Conservation (phyloP, 2,797 vertebrate species). For the Ceyx erithaca region DNA sequence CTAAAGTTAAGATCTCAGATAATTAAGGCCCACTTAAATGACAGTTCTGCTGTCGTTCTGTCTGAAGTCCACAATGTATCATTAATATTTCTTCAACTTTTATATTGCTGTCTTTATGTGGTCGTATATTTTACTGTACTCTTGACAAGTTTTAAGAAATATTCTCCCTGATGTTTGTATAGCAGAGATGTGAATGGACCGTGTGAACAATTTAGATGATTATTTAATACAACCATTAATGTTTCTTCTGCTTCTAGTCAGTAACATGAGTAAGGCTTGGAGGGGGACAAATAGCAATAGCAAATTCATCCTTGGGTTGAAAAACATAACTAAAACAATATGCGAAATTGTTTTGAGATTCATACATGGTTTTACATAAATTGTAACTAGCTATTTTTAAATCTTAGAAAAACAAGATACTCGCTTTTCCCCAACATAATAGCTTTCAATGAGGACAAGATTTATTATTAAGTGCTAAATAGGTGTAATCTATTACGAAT, state of each 20-base stretch:
- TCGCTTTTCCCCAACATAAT: background rate
- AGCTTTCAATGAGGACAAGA: background rate
- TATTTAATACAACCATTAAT: background rate
- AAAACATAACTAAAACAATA: background rate
- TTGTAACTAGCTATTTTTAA: background rate
- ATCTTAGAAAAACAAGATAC: background rate
- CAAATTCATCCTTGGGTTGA: background rate
- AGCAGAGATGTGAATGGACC: background rate
- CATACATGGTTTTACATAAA: fast-evolving
- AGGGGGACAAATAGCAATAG: background rate
- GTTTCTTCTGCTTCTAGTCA: background rate
- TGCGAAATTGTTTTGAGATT: fast-evolving
- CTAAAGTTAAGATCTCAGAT: background rate
- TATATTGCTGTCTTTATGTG: background rate
- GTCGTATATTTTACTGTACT: background rate
- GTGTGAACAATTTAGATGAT: background rate
- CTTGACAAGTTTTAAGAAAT: background rate
- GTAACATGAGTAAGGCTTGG: background rate
- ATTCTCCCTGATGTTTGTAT: background rate
- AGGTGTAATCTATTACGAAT: background rate
- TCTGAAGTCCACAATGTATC: background rate
- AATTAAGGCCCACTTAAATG: background rate
- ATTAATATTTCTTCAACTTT: background rate
- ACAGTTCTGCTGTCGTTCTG: background rate
- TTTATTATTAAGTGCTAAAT: background rate